These are phyloP conservation scores for Mamestra brassicae DNA, from an alignment of 2,888 invertebrate species.

Conservation along the genomic window DNA sequence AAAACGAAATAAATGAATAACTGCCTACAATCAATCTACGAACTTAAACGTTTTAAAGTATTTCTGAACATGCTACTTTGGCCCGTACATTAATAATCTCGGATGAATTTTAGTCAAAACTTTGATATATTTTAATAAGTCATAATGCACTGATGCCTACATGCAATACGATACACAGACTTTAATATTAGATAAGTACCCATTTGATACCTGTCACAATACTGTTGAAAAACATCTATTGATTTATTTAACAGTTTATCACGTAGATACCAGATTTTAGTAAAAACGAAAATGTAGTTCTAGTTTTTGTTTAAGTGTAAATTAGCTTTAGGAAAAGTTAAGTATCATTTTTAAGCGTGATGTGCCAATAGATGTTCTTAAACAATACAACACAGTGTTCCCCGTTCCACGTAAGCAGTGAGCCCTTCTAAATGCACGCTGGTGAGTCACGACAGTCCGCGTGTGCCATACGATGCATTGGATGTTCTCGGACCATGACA, in stretches of 20 bases:
- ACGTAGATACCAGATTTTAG: not conserved
- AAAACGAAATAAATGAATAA: conserved; percentile 46
- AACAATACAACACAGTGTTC: conserved; percentile 77
- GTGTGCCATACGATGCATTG: conserved; percentile 84
- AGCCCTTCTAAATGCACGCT: conserved; percentile 86
- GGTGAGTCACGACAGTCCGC: conserved; percentile 81
- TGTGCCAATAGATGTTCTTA: conserved; percentile 78
- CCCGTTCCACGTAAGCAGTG: conserved; percentile 89
- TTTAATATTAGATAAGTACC: conserved; percentile 65
- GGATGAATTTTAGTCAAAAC: conserved; percentile 46
- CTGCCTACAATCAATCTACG: conserved; percentile 68
- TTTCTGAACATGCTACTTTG: conserved; percentile 75
- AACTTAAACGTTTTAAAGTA: conserved; percentile 71
- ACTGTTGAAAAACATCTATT: conserved; percentile 80
- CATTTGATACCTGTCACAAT: conserved; percentile 75
- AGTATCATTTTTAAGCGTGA: not conserved
- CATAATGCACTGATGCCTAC: conserved; percentile 84
- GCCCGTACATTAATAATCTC: conserved; percentile 60
- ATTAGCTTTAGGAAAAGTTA: not conserved
- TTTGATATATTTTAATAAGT: conserved; percentile 54
- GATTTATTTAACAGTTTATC: not conserved
- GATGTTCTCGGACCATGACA: conserved; percentile 80
- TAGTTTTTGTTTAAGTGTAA: not conserved
- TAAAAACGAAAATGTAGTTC: not conserved
- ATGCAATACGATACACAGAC: conserved; percentile 85